Evolutionary conservation across 2,888 invertebrate species (phyloP).

Genomic region (Polyommatus icarus): DNA sequence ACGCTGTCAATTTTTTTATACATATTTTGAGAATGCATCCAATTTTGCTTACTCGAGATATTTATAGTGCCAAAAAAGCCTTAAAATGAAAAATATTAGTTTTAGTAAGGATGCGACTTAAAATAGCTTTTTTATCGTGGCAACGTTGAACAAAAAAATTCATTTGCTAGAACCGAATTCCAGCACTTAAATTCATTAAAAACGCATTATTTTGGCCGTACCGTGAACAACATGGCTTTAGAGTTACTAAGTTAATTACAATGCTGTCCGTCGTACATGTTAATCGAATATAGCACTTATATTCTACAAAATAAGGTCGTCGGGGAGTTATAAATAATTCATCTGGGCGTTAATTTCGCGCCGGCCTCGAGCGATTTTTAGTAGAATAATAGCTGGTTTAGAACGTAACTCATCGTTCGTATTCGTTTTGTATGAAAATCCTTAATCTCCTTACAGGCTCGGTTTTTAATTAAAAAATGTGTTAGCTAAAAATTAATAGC

Average conservation of each 20-base stretch:
- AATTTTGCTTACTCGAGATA: too few relatives aligned
- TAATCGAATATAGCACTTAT: conserved; percentile 18
- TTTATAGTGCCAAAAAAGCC: too few relatives aligned
- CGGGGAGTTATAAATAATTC: conserved; percentile 31
- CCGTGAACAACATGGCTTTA: conserved; percentile 27
- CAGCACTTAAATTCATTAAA: conserved; percentile 14
- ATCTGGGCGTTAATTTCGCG: conserved; percentile 40
- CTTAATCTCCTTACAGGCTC: conserved; percentile 12
- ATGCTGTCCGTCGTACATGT: not conserved
- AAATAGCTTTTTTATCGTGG: not conserved
- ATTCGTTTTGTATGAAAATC: conserved; percentile 28
- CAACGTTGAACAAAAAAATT: not conserved
- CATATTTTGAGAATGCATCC: too few relatives aligned
- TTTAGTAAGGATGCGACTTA: not conserved
- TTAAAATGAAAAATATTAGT: not conserved
- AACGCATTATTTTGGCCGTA: conserved; percentile 21
- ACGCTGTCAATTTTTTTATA: too few relatives aligned
- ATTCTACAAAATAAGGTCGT: not conserved
- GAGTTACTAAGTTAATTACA: conserved; percentile 26
- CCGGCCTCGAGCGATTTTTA: conserved; percentile 37
- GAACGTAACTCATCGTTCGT: conserved; percentile 27
- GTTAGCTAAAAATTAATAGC: conserved; percentile 10
- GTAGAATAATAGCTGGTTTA: conserved; percentile 32
- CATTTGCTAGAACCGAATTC: conserved; percentile 6
- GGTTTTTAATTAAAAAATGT: conserved; percentile 24